A percentile compares a stretch with the other conserved stretches of the same genome.
Conservation (phyloP, 1,140 invertebrate genomes). For the Sipha flava region DNA sequence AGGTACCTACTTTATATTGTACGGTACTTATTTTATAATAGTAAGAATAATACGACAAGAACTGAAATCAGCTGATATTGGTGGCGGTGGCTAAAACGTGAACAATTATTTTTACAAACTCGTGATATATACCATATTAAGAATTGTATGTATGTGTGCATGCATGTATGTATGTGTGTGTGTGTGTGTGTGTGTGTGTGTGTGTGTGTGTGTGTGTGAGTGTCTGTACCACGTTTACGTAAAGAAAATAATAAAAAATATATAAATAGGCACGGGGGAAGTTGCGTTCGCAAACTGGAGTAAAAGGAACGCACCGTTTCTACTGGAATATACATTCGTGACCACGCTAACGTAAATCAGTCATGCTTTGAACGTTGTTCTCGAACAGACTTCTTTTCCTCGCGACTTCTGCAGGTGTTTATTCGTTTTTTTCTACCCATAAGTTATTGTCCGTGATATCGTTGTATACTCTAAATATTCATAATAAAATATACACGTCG, state of each 20-base stretch:
- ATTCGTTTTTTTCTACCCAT: background rate
- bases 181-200: background rate
- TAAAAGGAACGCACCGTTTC: slow-evolving; percentile 1
- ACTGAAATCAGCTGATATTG: too few species aligned
- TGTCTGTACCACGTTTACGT: too few species aligned
- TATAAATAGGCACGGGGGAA: background rate
- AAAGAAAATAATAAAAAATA: background rate
- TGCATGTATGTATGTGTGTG: background rate
- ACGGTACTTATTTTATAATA: too few species aligned
- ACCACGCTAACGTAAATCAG: background rate
- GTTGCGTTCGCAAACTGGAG: background rate
- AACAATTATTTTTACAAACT: slow-evolving; percentile 3
- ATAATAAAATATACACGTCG: too few species aligned
- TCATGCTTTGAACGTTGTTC: background rate
- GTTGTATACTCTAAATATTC: too few species aligned
- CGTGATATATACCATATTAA: background rate
- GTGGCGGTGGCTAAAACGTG: background rate
- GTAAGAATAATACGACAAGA: too few species aligned
- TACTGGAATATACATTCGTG: background rate
- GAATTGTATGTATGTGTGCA: background rate
- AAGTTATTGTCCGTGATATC: too few species aligned
- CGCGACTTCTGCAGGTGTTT: background rate
- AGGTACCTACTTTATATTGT: too few species aligned
- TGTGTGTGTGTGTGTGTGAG: background rate
- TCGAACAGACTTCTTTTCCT: background rate